These are phyloP conservation scores for Grantiella picta DNA, from an alignment of 2,113 vertebrate genomes.

Conservation along the genomic window DNA sequence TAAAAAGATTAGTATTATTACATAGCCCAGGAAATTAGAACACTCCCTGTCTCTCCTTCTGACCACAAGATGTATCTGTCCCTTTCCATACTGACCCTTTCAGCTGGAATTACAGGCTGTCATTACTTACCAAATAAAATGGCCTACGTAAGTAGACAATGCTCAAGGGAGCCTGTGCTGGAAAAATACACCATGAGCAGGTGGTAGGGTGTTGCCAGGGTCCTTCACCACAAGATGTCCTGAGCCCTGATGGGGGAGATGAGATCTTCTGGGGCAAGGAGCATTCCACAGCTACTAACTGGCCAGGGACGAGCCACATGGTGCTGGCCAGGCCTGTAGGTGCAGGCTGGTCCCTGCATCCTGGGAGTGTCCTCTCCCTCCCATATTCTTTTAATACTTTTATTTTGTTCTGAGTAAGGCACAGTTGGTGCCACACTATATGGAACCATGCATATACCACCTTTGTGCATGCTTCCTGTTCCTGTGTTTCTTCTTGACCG, in stretches of 20 bases:
- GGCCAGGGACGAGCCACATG: accelerated
- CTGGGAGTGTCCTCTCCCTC: neutral
- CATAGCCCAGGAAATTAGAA: neutral
- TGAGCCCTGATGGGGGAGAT: neutral
- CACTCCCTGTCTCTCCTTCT: neutral
- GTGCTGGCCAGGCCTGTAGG: accelerated
- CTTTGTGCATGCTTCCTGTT: accelerated
- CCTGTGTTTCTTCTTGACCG: accelerated
- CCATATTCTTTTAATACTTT: neutral
- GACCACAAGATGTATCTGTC: neutral
- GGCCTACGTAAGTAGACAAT: accelerated
- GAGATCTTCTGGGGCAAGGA: neutral
- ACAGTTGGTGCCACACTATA: accelerated
- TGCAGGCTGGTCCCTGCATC: neutral
- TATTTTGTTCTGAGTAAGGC: too few species aligned
- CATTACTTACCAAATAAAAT: neutral
- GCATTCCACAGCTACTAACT: accelerated
- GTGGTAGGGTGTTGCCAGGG: neutral
- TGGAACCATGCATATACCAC: accelerated
- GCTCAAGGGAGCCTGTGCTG: neutral
- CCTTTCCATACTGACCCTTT: neutral
- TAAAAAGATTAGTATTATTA: neutral
- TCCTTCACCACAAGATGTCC: too few species aligned
- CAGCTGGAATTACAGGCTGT: neutral
- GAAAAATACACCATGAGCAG: neutral